Base-by-base conservation (phyloP, 2,113 vertebrate genomes). In the Erythrocebus patas region DNA sequence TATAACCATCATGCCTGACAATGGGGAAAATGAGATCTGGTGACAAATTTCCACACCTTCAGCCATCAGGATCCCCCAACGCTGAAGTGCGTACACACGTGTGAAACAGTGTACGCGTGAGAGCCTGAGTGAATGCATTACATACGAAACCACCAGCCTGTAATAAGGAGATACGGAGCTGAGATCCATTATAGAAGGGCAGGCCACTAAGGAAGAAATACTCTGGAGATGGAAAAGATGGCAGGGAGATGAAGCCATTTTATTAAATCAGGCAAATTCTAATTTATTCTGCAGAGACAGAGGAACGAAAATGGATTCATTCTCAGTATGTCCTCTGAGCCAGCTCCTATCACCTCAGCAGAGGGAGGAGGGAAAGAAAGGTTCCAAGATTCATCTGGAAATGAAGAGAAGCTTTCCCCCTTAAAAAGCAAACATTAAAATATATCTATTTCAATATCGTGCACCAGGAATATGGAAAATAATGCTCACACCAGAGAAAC, bases 181-280 rank as follows among this genome's bases (percentile, higher is more conserved):
- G 1, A 97, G 81, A 72, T 3, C 97, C 83, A 12, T 89, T 97
- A 96, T 7, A 50, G 66, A 76, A 75, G 88, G 23, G 96, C 79
- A 85, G 97, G 98, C 83, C 91, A 95, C 98, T 20, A 82, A 66
- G 96, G 98, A 97, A 73, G 97, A 96, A 96, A 96, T 17, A 43
- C 98, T 98, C 97, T 85, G 96, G 99, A 99, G 99, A 99, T 97
- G 99, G 99, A 98, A 94, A 99, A 99, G 99, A 98, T 83, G 97
- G 98, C 97, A 97, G 98, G 98, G 98, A 97, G 97, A 98, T 98
- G 99, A 99, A 99, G 99, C 99, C 99, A 99, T 99, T 99, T 99
- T 99, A 99, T 99, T 99, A 99, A 99, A 99, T 99, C 99, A 99
- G 98, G 99, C 99, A 98, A 98, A 98, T 98, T 98, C 98, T 98